Conservation (phyloP, 1,140 invertebrate genomes). For the Watersipora subatra region DNA sequence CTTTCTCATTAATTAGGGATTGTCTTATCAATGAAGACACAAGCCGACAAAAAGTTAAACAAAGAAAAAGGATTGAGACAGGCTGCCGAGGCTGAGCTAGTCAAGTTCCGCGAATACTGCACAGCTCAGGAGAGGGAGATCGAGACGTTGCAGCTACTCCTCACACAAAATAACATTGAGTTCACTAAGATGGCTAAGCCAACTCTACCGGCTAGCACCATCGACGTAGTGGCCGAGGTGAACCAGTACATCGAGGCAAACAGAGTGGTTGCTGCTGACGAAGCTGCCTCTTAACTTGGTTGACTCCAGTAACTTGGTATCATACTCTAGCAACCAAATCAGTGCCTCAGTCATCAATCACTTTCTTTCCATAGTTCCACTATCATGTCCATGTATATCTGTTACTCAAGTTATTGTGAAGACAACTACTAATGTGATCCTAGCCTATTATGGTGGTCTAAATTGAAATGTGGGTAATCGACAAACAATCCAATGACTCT, state of each 20-base stretch:
- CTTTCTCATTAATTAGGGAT: conserved; percentile 37
- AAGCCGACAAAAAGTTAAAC: conserved; percentile 32
- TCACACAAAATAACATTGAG: conserved; percentile 23
- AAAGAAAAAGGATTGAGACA: conserved; percentile 22
- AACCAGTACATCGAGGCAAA: conserved; percentile 10
- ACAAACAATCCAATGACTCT: too few relatives aligned
- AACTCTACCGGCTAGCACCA: conserved; percentile 11
- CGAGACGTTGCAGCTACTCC: conserved; percentile 21
- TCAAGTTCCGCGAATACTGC: conserved; percentile 32
- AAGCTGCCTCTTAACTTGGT: neutral
- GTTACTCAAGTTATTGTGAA: too few relatives aligned
- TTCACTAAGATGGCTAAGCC: conserved; percentile 5
- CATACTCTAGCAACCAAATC: too few relatives aligned
- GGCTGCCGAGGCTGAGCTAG: conserved; percentile 34
- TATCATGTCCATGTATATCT: too few relatives aligned
- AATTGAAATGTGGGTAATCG: too few relatives aligned
- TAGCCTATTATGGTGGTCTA: too few relatives aligned
- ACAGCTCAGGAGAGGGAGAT: conserved; percentile 27
- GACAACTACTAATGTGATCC: too few relatives aligned
- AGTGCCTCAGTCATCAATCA: too few relatives aligned
- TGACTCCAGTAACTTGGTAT: too few relatives aligned
- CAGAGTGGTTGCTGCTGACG: neutral
- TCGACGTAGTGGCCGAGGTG: conserved; percentile 21
- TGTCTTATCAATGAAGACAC: conserved; percentile 34
- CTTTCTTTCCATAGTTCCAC: too few relatives aligned